Percentiles rank a stretch among this genome's conserved stretches.
These are phyloP conservation scores for Upupa epops DNA, from an alignment of 2,113 vertebrate species.

Conservation along the genomic window DNA sequence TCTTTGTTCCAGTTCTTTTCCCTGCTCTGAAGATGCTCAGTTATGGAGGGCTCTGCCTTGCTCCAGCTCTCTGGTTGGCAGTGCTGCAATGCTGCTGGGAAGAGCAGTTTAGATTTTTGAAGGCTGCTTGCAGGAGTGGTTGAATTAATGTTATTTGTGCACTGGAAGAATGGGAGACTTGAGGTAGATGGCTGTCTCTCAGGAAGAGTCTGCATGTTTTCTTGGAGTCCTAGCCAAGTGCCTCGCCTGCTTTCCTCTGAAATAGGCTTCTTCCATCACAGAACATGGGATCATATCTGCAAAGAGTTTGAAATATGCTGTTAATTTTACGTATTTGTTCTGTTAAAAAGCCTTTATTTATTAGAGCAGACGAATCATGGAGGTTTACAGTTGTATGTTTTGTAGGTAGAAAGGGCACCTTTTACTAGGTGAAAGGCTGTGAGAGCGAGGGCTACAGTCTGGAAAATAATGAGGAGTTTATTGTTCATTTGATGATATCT, in stretches of 20 bases:
- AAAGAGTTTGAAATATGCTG: neutral
- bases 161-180: neutral
- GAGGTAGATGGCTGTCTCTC: neutral
- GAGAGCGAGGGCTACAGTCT: neutral
- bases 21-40: neutral
- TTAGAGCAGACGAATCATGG: neutral
- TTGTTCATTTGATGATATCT: neutral
- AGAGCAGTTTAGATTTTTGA: neutral
- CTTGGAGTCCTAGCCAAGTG: neutral
- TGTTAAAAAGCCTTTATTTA: too few species aligned
- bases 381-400: neutral
- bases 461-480: neutral
- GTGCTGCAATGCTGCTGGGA: neutral
- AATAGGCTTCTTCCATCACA: neutral
- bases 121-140: neutral
- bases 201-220: neutral
- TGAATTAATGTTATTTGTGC: neutral
- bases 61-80: neutral
- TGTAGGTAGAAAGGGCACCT: neutral
- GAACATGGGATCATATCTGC: neutral
- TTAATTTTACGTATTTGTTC: neutral
- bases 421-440: neutral
- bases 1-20: rapidly evolving
- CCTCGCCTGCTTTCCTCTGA: neutral
- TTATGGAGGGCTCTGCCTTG: neutral